Percentiles rank a stretch among this genome's conserved stretches.
Evolutionary conservation across 2,888 invertebrate genomes (phyloP).

Genomic region (Chesias legatella): DNA sequence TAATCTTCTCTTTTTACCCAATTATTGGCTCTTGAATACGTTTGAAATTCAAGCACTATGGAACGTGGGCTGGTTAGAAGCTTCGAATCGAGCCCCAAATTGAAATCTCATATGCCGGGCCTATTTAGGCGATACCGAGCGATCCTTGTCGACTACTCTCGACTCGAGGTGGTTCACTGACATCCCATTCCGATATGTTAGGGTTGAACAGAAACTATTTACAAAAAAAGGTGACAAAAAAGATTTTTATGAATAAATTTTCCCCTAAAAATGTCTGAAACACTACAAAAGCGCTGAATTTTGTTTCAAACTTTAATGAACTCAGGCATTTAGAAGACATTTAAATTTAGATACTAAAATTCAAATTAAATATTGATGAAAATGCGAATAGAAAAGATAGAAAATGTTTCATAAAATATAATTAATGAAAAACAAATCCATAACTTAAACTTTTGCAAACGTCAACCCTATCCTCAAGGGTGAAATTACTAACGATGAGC

Average conservation of each 20-base stretch:
- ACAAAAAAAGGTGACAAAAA: no score
- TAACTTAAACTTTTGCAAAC: no score
- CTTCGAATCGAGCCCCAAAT: constrained; percentile 58
- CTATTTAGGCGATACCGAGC: constrained; percentile 58
- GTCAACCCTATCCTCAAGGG: constrained; percentile 46
- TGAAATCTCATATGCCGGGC: constrained; percentile 57
- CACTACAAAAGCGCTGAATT: no score
- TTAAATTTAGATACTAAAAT: no score
- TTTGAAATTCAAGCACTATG: constrained; percentile 33
- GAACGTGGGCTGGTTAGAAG: constrained; percentile 34
- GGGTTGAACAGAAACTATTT: constrained; percentile 23
- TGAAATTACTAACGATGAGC: constrained; percentile 52
- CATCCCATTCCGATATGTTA: constrained; percentile 35
- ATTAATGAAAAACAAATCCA: no score
- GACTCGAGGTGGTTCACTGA: constrained; percentile 40
- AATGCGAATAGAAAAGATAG: no score
- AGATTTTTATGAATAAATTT: no score
- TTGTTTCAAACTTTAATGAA: no score
- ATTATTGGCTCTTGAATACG: constrained; percentile 23
- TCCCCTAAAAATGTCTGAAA: no score
- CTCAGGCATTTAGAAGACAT: no score
- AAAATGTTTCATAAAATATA: no score
- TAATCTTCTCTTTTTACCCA: constrained; percentile 20
- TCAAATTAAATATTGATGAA: no score
- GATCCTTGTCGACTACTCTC: constrained; percentile 45